Evolutionary conservation across 1,140 invertebrate species (phyloP).

Genomic region (Drosophila neocordata): DNA sequence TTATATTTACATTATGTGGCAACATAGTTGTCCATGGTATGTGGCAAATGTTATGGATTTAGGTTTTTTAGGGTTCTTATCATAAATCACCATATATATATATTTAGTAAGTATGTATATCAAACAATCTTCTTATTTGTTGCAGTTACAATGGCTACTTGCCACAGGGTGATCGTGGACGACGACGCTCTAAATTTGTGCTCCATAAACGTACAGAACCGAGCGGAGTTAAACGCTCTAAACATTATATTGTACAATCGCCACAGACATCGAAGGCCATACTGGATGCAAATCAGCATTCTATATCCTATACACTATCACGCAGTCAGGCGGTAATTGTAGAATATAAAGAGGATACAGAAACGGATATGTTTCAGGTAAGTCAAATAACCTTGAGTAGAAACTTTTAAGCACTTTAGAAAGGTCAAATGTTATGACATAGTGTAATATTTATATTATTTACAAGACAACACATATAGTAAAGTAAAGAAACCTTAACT

Average conservation of each 20-base stretch:
- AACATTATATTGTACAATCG: conserved; percentile 97
- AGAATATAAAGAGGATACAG: conserved; percentile 96
- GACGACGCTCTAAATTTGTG: conserved; percentile 96
- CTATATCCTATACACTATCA: conserved; percentile 98
- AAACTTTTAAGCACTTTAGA: too few relatives aligned
- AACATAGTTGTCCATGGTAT: conserved; percentile 38
- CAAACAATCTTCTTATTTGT: conserved; percentile 47
- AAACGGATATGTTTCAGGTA: conserved; percentile 99
- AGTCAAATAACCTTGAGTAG: conserved; percentile 61
- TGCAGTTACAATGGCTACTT: conserved; percentile 97
- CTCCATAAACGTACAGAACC: conserved; percentile 91
- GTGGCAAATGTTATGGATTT: background rate
- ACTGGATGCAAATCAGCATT: conserved; percentile 94
- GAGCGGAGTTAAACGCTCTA: conserved; percentile 97
- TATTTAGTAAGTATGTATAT: conserved; percentile 14
- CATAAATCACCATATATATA: conserved; percentile 44
- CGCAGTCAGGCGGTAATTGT: conserved; percentile 98
- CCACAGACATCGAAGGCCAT: conserved; percentile 95
- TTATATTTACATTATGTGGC: conserved; percentile 35
- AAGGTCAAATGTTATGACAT: too few relatives aligned
- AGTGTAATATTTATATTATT: too few relatives aligned
- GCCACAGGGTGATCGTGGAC: conserved; percentile 94
- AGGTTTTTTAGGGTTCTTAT: conserved; percentile 29
- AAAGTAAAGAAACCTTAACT: background rate
- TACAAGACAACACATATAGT: background rate